Base-by-base conservation (phyloP, 2,888 invertebrate genomes). In the Orchesellides sinensis region DNA sequence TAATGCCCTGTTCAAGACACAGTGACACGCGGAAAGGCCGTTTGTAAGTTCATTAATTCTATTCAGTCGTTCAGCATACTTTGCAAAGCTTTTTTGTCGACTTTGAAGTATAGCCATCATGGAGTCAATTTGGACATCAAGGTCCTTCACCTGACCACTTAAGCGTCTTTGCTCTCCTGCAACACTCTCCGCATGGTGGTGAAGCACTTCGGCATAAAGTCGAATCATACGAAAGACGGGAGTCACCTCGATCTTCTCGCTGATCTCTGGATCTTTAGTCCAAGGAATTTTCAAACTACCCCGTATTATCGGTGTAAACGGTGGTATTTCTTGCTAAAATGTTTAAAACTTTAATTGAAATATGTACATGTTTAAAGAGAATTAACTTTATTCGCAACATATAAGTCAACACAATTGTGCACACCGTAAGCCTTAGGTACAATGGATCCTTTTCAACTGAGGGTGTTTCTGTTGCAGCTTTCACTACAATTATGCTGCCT, bases 281-380 rank as follows among this genome's bases (percentile, higher is more conserved):
- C 91, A 91, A 0, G 97, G 96, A 70, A 96, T 90, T 52, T 96
- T 96, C 0, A 97, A 90, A 0, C 96, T 95, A 0, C 96, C 96
- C 47, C 97, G 91, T 94, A 98, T 96, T 65, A 98, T 96, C 0
- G 98, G 98, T 72, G 97, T 91, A 90, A 98, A 98, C 90, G 96
- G 95, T 1, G 98, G 97, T 88, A 98, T 97, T 87, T 93, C 94
- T 92, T 95, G 91, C 2, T 8, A 49, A 35, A 17, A 35, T 8
- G 19, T 6, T 17, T 29, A 54, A 65, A 65, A 40, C 19, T n/a
- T n/a, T 5, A 61, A 32, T 61, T 14, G 17, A 14, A 27, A 8
- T 40, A 40, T 32, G 59, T 27, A 6, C 10, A n/a, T 10, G 6
- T 32, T 6, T n/a, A 32, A 65, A 35, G 45, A 6, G 10, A 21